Evolutionary conservation across 2,113 vertebrate species (phyloP).

Genomic region (Xyrauchen texanus): DNA sequence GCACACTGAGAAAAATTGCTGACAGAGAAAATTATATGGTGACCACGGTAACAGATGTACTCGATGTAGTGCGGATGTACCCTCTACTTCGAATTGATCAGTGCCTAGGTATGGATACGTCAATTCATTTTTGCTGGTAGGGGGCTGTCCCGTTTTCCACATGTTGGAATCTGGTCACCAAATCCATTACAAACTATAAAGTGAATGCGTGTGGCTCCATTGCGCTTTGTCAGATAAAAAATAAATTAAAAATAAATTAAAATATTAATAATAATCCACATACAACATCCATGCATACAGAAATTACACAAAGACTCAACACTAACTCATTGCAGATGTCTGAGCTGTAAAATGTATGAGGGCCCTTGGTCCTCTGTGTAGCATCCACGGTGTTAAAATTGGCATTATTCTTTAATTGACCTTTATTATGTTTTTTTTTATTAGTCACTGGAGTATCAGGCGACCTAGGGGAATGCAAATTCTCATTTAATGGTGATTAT

Average conservation of each 20-base stretch:
- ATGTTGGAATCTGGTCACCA: too few species aligned
- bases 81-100: too few species aligned
- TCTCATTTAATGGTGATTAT: constrained; percentile 72
- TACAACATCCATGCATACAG: background rate
- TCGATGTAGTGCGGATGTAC: too few species aligned
- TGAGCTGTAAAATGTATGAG: background rate
- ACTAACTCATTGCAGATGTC: background rate
- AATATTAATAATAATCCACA: too few species aligned
- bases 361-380: background rate
- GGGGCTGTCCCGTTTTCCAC: too few species aligned
- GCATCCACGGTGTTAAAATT: constrained; percentile 22
- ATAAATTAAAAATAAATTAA: background rate
- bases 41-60: too few species aligned
- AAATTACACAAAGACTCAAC: background rate
- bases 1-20: too few species aligned
- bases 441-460: constrained; percentile 57
- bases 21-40: too few species aligned
- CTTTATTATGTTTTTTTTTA: constrained; percentile 67
- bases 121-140: too few species aligned
- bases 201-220: constrained; percentile 1
- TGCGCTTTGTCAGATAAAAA: background rate
- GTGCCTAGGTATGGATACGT: too few species aligned
- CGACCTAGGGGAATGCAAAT: constrained; percentile 65
- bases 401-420: constrained; percentile 63
- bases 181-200: constrained; percentile 3